phyloP scores from a whole-genome alignment of 2,113 vertebrate genomes.

The Acanthisitta chloris region DNA sequence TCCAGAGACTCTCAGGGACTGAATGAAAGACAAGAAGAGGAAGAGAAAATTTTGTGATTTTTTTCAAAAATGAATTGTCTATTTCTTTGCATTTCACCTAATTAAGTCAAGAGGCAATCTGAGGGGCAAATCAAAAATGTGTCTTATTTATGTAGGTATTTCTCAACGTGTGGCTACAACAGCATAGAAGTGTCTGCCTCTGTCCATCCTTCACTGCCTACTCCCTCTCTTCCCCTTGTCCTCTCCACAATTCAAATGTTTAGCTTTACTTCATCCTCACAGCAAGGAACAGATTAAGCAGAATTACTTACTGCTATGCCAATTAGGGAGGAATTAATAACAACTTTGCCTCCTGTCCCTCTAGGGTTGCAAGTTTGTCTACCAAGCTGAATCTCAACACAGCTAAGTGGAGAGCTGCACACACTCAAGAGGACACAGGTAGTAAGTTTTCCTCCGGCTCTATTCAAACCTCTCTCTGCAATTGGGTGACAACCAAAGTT shows the following conservation, averaged over 20 bases:
- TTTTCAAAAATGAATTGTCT: neutral
- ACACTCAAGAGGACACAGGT: neutral
- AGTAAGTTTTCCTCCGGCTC: neutral
- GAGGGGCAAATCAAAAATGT: neutral
- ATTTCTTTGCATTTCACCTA: neutral
- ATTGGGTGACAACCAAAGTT: neutral
- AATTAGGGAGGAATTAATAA: slow-evolving; percentile 52
- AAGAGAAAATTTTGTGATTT: neutral
- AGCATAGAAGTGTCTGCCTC: neutral
- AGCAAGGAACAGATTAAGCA: slow-evolving; percentile 54
- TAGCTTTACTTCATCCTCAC: slow-evolving; percentile 35
- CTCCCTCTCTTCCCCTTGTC: neutral
- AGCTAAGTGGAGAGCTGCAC: neutral
- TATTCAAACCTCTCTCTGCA: neutral
- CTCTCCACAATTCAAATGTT: slow-evolving; percentile 11
- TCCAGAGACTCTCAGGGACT: slow-evolving; percentile 52
- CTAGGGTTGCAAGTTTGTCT: neutral
- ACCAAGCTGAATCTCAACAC: neutral
- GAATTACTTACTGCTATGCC: slow-evolving; percentile 49
- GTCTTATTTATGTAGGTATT: neutral
- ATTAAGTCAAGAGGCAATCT: neutral
- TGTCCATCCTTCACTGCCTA: neutral
- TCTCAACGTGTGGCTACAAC: neutral
- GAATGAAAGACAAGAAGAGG: slow-evolving; percentile 44
- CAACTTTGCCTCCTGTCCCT: neutral